These are phyloP conservation scores for Drosophila cognata DNA, from an alignment of 2,888 invertebrate genomes.

Conservation along the genomic window DNA sequence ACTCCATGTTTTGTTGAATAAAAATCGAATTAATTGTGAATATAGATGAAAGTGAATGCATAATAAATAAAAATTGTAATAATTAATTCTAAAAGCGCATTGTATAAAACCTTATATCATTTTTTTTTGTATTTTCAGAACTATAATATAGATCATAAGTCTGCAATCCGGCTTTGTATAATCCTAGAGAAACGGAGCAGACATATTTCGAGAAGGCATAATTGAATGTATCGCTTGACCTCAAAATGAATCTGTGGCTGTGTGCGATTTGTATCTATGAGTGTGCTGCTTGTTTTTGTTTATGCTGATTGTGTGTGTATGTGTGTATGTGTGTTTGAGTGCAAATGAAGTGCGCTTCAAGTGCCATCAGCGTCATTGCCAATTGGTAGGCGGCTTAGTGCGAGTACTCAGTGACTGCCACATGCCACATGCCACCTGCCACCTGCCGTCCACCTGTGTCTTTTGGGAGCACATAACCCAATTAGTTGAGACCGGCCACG, in stretches of 20 bases:
- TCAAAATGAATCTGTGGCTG: constrained; percentile 51
- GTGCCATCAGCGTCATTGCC: constrained; percentile 68
- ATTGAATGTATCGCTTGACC: constrained; percentile 20
- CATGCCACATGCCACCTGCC: constrained; percentile 8
- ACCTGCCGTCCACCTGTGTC: constrained; percentile 39
- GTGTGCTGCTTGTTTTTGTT: constrained; percentile 9
- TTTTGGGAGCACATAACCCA: constrained; percentile 66
- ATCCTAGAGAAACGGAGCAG: constrained; percentile 33
- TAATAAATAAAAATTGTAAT: neutral
- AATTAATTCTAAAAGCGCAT: neutral
- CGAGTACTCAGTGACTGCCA: constrained; percentile 16
- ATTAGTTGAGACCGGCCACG: constrained; percentile 62
- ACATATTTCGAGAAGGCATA: constrained; percentile 25
- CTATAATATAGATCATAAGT: neutral
- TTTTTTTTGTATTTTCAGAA: neutral
- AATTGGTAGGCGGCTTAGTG: constrained; percentile 34
- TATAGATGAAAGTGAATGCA: neutral
- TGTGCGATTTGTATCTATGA: constrained; percentile 53
- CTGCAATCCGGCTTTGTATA: constrained; percentile 39
- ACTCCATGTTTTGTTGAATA: neutral
- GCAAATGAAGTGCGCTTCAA: constrained; percentile 66
- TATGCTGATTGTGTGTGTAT: constrained; percentile 17
- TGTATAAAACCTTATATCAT: neutral
- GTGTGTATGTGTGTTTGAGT: constrained; percentile 24
- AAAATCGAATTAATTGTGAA: neutral